These are phyloP conservation scores for Trichonephila clavipes DNA, from an alignment of 1,140 invertebrate genomes.

Conservation along the genomic window DNA sequence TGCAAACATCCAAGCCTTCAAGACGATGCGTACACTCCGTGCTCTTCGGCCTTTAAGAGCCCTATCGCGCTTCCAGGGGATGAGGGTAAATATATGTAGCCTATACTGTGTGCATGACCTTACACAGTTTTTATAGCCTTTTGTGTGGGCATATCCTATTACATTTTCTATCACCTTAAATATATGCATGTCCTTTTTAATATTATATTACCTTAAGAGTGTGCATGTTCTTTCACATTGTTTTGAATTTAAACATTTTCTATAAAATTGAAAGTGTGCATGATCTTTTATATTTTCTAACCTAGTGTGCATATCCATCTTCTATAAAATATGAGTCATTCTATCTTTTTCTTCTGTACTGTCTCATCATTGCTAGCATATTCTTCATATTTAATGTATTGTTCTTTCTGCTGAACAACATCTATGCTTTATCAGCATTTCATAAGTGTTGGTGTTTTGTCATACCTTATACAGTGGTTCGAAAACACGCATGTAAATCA, in stretches of 20 bases:
- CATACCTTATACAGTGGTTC: conserved; percentile 2
- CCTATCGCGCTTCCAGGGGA: conserved; percentile 98
- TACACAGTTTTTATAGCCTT: neutral
- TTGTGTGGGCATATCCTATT: neutral
- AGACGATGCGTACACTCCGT: conserved; percentile 97
- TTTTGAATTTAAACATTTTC: no score
- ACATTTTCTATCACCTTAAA: neutral
- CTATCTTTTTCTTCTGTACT: neutral
- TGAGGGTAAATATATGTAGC: conserved; percentile 90
- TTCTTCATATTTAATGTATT: neutral
- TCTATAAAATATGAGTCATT: no score
- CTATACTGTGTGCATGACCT: conserved; percentile 16
- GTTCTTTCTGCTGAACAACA: conserved; percentile 29
- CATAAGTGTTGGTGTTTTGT: conserved; percentile 36
- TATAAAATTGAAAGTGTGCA: neutral
- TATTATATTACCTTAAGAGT: neutral
- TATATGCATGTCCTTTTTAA: no score
- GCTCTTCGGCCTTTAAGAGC: conserved; percentile 86
- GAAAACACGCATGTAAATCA: neutral
- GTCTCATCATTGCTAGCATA: neutral
- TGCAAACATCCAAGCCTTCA: conserved; percentile 98
- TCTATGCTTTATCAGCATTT: conserved; percentile 9
- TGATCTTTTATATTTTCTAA: neutral
- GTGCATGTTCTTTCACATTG: neutral
- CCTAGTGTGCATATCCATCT: neutral